Evolutionary conservation across 1,140 invertebrate species (phyloP).

Genomic region (Achroia grisella): DNA sequence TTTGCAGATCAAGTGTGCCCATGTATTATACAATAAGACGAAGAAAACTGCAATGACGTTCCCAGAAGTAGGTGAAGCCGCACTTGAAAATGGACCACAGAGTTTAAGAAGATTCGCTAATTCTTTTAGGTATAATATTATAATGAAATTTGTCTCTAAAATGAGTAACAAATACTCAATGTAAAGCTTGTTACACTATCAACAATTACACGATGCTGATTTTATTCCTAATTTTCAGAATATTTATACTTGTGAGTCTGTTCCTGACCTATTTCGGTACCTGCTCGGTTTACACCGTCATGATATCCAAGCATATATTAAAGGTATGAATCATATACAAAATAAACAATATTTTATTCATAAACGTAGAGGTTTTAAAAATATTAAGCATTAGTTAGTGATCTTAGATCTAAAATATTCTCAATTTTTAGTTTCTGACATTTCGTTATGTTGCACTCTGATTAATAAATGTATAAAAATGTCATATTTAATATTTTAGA

Average conservation of each 20-base stretch:
- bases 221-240: slow-evolving; percentile 53
- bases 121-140: slow-evolving; percentile 74
- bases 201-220: slow-evolving; percentile 1
- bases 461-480: too few relatives aligned
- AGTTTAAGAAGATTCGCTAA: slow-evolving; percentile 77
- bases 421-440: too few relatives aligned
- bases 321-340: slow-evolving; percentile 68
- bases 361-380: too few relatives aligned
- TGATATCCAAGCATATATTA: slow-evolving; percentile 83
- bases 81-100: slow-evolving; percentile 81
- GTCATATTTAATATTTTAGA: too few relatives aligned
- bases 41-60: slow-evolving; percentile 83
- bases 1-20: slow-evolving; percentile 85
- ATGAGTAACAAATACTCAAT: too few relatives aligned
- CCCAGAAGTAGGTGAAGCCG: slow-evolving; percentile 84
- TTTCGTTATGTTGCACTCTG: too few relatives aligned
- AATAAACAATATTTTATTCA: too few relatives aligned
- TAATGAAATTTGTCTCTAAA: too few relatives aligned
- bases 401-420: too few relatives aligned
- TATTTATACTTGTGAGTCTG: slow-evolving; percentile 76
- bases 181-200: too few relatives aligned
- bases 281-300: slow-evolving; percentile 88
- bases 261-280: slow-evolving; percentile 89
- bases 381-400: too few relatives aligned
- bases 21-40: slow-evolving; percentile 82